Base-by-base conservation (phyloP, 2,888 invertebrate species). In the Polydrusus cervinus region DNA sequence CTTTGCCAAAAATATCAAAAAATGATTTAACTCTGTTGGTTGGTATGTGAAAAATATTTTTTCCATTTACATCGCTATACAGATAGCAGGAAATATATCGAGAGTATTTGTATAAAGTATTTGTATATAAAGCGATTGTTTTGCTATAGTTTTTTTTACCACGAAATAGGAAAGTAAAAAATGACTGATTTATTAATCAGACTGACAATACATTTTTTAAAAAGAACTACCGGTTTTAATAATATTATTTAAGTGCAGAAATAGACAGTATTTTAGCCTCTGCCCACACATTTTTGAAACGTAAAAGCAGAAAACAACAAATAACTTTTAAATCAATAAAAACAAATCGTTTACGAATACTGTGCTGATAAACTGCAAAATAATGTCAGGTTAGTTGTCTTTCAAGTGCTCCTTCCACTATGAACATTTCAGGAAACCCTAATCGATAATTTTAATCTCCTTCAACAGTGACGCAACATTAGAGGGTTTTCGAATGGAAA, bases 401-500 rank as follows among this genome's bases (percentile, higher is more conserved):
- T 69, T 69, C 60, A 60, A 69, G 47, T 45, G 47, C 47, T 60
- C 53, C 49, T 69, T 61, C 60, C 34, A 60, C 47, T 60, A 61
- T 69, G 60, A 69, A 69, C 45, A 60, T 69, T 69, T 60, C 60
- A 69, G 60, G 60, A 69, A 45, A 47, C 66, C 38, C 51, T 60
- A 47, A 69, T 69, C 69, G 69, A 69, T 69, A 69, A 69, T 49
- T 69, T 60, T 69, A 69, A 69, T 69, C 69, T 69, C 34, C 30
- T 64, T 16, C 10, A 61, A 45, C 64, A 64, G 64, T 64, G 47
- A 47, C 64, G 64, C 64, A 30, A 64, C 49, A 45, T 64, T 64
- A 38, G 34, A 34, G 34, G 7, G 34, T 34, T 34, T 34, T 10
- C 8, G 34, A 34, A n/a, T n/a, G n/a, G n/a, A n/a, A n/a, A n/a